Evolutionary conservation across 64 coral and sea anemone genomes (phyloP).

Genomic region (Montipora cactus): DNA sequence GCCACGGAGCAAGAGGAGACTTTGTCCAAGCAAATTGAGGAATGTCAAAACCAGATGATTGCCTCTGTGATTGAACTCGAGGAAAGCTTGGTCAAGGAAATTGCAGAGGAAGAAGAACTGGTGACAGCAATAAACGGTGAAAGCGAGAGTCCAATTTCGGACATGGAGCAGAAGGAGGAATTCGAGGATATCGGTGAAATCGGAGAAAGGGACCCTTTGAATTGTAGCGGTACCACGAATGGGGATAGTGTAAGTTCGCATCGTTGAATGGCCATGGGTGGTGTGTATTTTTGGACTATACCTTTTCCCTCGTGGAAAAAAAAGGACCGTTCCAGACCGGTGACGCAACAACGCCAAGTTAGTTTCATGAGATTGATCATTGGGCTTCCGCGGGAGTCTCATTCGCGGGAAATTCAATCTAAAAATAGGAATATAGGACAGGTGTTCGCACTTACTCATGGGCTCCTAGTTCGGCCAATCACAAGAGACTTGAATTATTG

Average conservation of each 20-base stretch:
- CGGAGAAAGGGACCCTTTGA: neutral
- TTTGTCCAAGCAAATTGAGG: slow-evolving; percentile 76
- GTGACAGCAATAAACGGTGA: slow-evolving; percentile 92
- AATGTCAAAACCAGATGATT: slow-evolving; percentile 84
- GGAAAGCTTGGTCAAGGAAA: slow-evolving; percentile 85
- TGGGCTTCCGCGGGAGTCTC: no score
- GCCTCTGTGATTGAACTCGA: slow-evolving; percentile 96
- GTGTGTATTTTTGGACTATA: no score
- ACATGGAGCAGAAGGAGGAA: slow-evolving; percentile 52
- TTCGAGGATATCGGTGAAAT: neutral
- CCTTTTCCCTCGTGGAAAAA: no score
- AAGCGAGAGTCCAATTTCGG: slow-evolving; percentile 47
- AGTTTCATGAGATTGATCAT: no score
- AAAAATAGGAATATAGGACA: no score
- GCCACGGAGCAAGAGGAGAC: slow-evolving; percentile 83
- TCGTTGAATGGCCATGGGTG: neutral
- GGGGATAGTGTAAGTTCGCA: slow-evolving; percentile 30
- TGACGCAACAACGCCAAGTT: no score
- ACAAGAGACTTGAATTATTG: no score
- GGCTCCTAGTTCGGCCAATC: no score
- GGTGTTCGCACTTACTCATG: no score
- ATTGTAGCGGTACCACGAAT: slow-evolving; percentile 10
- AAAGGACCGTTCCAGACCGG: no score
- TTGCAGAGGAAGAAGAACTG: slow-evolving; percentile 91
- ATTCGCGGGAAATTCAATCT: no score